Evolutionary conservation across 53 echinoderm and acorn worm species (phyloP), one percentile per base, ranked within the genome.

Genomic region (Hippasteria phrygiana): DNA sequence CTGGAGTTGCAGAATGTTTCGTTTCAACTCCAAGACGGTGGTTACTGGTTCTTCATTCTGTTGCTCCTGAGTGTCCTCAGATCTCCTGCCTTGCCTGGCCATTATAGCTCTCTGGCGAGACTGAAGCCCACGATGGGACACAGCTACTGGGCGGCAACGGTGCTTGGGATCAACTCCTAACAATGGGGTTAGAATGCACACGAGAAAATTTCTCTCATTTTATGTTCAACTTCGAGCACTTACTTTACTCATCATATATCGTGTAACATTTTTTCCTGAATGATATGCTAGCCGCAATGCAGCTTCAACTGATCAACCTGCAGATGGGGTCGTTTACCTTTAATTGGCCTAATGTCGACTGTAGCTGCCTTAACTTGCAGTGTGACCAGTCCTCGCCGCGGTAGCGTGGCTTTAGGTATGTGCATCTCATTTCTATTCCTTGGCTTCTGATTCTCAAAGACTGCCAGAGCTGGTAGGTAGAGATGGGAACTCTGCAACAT

Each of bases 401-500:
- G 95, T 11, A 95, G 79, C 7, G 88, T 87, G 2, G 95, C 91
- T 67, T 95, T 95, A 1, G 95, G 91, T 48, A 91, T 63, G 4
- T 71, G 62, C 73, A 93, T 76, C 91, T 95, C 93, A 22, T 92
- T 42, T 43, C 93, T 71, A 46, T 95, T 95, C 10, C 80, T 75
- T 8, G 92, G 90, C 43, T 78, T 88, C 12, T 62, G 84, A 31
- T 77, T 91, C 22, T 87, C 74, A 9, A 90, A 91, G 4, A 90
- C 70, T 48, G 90, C 50, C 26, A 93, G 74, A 0, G 95, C 77
- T 32, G 95, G 95, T 13, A 95, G 87, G 69, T 91, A 95, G 48
- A 88, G 90, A 79, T 95, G 95, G 29, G 95, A 95, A 55, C 91
- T 95, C 95, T 95, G 65, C 36, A 78, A 4, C 4, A 14, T 73